A percentile compares a stretch with the other conserved stretches of the same genome.
phyloP scores from a whole-genome alignment of 2,113 vertebrate species.

The Otis tarda region DNA sequence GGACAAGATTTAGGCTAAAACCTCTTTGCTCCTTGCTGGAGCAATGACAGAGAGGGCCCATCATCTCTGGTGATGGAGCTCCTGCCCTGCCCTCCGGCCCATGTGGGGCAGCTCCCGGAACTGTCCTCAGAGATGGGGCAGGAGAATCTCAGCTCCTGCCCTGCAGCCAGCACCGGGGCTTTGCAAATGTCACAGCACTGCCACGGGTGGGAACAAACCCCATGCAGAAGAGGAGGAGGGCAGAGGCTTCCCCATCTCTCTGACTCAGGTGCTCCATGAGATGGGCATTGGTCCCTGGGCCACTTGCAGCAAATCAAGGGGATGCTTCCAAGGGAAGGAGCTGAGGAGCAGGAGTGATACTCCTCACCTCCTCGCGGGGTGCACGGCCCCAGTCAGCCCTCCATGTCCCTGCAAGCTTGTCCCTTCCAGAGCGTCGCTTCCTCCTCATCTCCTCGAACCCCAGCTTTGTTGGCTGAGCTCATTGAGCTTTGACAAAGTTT shows the following conservation, averaged over 20 bases:
- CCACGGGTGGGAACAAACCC: neutral
- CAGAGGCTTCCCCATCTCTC: neutral
- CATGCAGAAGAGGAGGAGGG: neutral
- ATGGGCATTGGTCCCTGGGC: neutral
- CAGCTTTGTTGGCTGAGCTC: conserved; percentile 43
- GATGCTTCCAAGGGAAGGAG: neutral
- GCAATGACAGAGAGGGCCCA: neutral
- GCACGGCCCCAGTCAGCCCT: neutral
- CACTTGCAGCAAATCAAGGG: neutral
- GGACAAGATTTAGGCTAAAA: neutral
- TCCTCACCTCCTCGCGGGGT: fast-evolving
- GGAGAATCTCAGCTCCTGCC: neutral
- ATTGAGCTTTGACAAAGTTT: conserved; percentile 43
- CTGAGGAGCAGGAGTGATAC: neutral
- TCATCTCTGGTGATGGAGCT: neutral
- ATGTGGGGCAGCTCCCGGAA: neutral
- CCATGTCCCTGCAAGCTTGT: neutral
- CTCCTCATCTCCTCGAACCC: neutral
- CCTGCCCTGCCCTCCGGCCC: neutral
- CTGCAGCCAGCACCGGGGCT: neutral
- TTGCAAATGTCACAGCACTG: neutral
- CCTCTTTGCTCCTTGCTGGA: neutral
- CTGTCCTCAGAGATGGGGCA: neutral
- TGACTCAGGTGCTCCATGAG: neutral
- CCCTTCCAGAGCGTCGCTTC: neutral